phyloP scores from a whole-genome alignment of 2,888 invertebrate species.

The Parochlus steinenii region DNA sequence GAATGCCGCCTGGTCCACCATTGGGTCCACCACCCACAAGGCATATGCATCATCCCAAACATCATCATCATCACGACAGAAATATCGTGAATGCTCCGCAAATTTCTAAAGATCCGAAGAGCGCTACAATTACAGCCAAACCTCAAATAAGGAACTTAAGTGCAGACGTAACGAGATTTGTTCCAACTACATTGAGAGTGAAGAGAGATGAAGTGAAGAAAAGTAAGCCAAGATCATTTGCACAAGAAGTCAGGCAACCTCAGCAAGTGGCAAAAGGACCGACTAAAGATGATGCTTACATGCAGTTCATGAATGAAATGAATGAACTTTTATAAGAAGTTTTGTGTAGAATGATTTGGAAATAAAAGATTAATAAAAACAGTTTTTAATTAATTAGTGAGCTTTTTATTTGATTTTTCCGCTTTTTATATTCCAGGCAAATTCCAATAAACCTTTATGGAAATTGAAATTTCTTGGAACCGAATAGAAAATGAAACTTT shows the following conservation, averaged over 20 bases:
- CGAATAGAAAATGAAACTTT: no score
- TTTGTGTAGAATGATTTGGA: no score
- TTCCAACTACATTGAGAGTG: constrained; percentile 81
- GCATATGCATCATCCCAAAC: constrained; percentile 39
- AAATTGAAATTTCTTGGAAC: no score
- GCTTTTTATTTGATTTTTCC: no score
- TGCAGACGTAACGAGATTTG: constrained; percentile 89
- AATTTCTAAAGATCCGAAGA: constrained; percentile 51
- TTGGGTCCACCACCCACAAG: constrained; percentile 41
- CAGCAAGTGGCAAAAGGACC: constrained; percentile 32
- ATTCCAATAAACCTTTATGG: no score
- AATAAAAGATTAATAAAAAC: no score
- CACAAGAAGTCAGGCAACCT: constrained; percentile 32
- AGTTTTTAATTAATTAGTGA: no score
- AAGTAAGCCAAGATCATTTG: constrained; percentile 30
- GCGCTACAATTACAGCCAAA: constrained; percentile 85
- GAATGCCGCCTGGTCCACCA: constrained; percentile 48
- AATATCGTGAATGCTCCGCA: constrained; percentile 62
- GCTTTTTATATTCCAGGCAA: no score
- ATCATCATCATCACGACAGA: constrained; percentile 23
- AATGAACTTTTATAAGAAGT: constrained; percentile 72
- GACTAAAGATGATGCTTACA: constrained; percentile 95
- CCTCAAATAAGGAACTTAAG: constrained; percentile 89
- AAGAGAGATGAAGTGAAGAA: constrained; percentile 67
- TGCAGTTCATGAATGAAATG: constrained; percentile 99